A percentile compares a stretch with the other conserved stretches of the same genome.
Evolutionary conservation across 2,113 vertebrate genomes (phyloP).

Genomic region (Sterrhoptilus dennistouni): DNA sequence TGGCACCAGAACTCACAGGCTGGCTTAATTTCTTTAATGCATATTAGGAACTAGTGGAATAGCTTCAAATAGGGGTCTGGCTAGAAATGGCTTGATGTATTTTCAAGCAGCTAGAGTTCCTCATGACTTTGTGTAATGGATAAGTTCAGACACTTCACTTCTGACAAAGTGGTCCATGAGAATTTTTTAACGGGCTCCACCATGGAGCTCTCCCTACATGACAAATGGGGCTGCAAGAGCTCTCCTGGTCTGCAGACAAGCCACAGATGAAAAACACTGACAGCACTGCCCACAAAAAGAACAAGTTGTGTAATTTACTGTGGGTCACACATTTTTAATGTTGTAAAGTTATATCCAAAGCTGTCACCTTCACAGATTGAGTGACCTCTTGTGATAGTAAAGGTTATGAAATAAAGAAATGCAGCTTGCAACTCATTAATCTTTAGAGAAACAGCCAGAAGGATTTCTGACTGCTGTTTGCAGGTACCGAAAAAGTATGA

Average conservation of each 20-base stretch:
- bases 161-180: neutral
- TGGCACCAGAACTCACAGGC: neutral
- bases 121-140: neutral
- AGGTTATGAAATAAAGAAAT: conserved; percentile 36
- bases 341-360: neutral
- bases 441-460: neutral
- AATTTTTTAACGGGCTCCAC: neutral
- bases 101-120: neutral
- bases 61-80: neutral
- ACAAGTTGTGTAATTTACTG: neutral
- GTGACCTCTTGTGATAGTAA: neutral
- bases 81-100: neutral
- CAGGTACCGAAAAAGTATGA: neutral
- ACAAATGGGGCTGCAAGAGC: neutral
- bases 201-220: neutral
- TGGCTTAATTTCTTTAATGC: neutral
- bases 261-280: conserved; percentile 22
- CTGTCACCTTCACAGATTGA: conserved; percentile 30
- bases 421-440: neutral
- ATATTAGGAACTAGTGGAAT: neutral
- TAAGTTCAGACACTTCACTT: neutral
- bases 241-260: neutral
- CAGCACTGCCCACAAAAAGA: neutral
- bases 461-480: neutral
- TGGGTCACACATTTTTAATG: neutral